Percentiles rank a stretch among this genome's conserved stretches.
Conservation (phyloP, 1,140 invertebrate genomes). For the Bombus terrestris region DNA sequence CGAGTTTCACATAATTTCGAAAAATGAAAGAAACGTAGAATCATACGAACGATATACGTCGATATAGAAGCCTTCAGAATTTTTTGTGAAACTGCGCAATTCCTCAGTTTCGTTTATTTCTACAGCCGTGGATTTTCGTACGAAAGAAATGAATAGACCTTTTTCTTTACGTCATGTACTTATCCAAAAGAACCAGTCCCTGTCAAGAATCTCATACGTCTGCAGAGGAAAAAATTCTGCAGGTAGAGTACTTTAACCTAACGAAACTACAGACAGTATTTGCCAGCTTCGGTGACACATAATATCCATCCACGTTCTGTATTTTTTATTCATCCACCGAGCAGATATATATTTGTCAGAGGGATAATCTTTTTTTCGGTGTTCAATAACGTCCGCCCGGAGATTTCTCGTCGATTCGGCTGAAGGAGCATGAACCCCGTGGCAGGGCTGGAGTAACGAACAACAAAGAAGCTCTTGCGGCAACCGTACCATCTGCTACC, state of each 20-base stretch:
- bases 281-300: slow-evolving; percentile 33
- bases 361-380: slow-evolving; percentile 63
- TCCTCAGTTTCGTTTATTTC: too few relatives aligned
- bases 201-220: background rate
- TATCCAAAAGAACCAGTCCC: background rate
- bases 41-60: background rate
- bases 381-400: slow-evolving; percentile 27
- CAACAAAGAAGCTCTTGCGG: slow-evolving; percentile 54
- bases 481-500: slow-evolving; percentile 60
- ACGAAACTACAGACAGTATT: background rate
- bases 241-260: background rate
- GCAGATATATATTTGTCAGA: slow-evolving; percentile 61
- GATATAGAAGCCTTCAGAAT: background rate
- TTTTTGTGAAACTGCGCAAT: too few relatives aligned
- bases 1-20: background rate
- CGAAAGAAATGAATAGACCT: too few relatives aligned
- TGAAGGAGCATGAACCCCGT: slow-evolving; percentile 55
- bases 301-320: slow-evolving; percentile 30
- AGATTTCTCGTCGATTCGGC: slow-evolving; percentile 51
- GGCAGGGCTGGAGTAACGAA: slow-evolving; percentile 41
- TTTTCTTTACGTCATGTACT: too few relatives aligned
- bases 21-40: background rate
- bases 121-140: too few relatives aligned
- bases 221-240: background rate
- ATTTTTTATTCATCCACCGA: slow-evolving; percentile 59